Evolutionary conservation across 2,113 vertebrate genomes (phyloP).

Genomic region (Cyanoramphus novaezelandiae): DNA sequence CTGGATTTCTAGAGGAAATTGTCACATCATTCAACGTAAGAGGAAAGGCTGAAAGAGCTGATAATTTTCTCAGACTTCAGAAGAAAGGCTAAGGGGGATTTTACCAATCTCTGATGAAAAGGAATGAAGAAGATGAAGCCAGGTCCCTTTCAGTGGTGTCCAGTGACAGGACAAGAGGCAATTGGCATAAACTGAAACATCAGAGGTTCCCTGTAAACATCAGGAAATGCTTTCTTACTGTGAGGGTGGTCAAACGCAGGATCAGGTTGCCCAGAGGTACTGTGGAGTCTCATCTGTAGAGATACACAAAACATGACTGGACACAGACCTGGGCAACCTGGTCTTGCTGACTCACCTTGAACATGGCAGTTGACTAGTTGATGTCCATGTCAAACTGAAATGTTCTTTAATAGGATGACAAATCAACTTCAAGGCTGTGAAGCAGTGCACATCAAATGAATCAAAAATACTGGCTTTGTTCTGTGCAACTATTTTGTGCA

Average conservation of each 20-base stretch:
- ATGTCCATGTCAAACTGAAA: background rate
- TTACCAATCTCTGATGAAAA: background rate
- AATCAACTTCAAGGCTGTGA: background rate
- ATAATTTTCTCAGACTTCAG: background rate
- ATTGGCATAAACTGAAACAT: background rate
- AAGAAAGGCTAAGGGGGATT: background rate
- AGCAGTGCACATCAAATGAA: background rate
- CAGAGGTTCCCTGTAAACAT: background rate
- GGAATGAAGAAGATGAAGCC: background rate
- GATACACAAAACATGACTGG: background rate
- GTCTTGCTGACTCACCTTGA: background rate
- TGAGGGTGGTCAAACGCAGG: background rate
- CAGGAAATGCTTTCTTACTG: background rate
- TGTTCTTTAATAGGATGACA: background rate
- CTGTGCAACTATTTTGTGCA: background rate
- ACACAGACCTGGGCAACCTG: accelerated
- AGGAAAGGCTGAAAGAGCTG: background rate
- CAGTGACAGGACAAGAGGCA: background rate
- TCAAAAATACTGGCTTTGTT: background rate
- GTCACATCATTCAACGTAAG: background rate
- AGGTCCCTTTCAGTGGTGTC: background rate
- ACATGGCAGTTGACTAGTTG: background rate
- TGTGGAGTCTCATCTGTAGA: background rate
- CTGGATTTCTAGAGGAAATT: background rate
- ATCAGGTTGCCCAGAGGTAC: background rate